Evolutionary conservation across 2,113 vertebrate genomes (phyloP).

Genomic region (Toxotes chatareus): DNA sequence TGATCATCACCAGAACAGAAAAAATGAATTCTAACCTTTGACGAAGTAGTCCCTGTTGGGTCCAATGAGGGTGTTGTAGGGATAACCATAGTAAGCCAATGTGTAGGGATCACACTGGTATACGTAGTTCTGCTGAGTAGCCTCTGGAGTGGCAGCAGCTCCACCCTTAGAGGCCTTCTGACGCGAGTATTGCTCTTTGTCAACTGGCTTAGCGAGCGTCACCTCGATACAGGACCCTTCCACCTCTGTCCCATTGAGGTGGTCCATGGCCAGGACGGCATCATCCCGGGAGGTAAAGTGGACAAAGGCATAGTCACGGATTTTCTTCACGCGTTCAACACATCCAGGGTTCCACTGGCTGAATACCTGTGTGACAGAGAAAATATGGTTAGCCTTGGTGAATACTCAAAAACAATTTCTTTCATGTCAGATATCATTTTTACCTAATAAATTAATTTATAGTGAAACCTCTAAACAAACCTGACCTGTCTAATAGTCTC

Average conservation of each 20-base stretch:
- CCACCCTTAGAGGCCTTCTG: slow-evolving; percentile 96
- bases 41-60: slow-evolving; percentile 99
- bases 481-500: slow-evolving; percentile 92
- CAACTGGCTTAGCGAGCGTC: slow-evolving; percentile 97
- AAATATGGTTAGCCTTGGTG: neutral
- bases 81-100: slow-evolving; percentile 95
- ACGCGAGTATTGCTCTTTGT: slow-evolving; percentile 98
- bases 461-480: neutral
- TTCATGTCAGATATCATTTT: neutral
- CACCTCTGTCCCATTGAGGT: slow-evolving; percentile 94
- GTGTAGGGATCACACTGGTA: slow-evolving; percentile 98
- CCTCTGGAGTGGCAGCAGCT: slow-evolving; percentile 78
- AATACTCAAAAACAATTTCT: neutral
- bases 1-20: slow-evolving; percentile 3
- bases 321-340: slow-evolving; percentile 98
- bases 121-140: slow-evolving; percentile 89
- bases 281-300: slow-evolving; percentile 96
- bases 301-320: slow-evolving; percentile 97
- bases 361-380: slow-evolving; percentile 83
- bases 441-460: neutral
- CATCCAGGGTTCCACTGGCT: slow-evolving; percentile 96
- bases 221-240: slow-evolving; percentile 98
- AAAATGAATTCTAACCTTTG: slow-evolving; percentile 90
- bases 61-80: slow-evolving; percentile 95
- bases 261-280: slow-evolving; percentile 95